Base-by-base conservation (phyloP, 1,140 invertebrate species). In the Pseudomyrmex concolor region DNA sequence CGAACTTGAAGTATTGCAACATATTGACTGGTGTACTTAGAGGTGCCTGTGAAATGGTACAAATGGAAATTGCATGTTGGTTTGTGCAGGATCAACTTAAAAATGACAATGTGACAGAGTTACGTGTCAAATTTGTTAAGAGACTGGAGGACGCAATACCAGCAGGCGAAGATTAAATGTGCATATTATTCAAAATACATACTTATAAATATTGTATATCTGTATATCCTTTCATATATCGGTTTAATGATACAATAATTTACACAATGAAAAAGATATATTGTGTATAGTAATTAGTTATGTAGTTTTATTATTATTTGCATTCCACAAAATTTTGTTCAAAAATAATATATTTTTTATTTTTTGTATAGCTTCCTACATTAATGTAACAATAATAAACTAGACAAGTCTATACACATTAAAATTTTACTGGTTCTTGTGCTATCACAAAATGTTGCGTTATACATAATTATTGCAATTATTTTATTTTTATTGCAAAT, bases 31-130 rank as follows among this genome's bases (percentile, higher is more conserved):
- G 99, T 17, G 97, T 98, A 25, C 96, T 99, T 67, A 95, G 98
- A 89, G 99, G 99, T 64, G 98, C 98, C 54, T 95, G 99, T 89
- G 99, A 99, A 96, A 99, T 99, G 98, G 98, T 99, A 81, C 96
- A 97, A 88, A 94, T 97, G 87, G 96, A 97, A 93, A 95, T 97
- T n/a, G 96, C 97, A 84, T 96, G 96, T 87, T 97, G 97, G 96
- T 97, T 97, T 94, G 95, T 97, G 2, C 96, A 99, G 95, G 99
- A 99, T 95, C 98, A 98, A 87, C 94, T 99, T 45, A 99, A 99
- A 95, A 99, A 99, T 80, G 99, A 99, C 94, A 96, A 96, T 91
- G 95, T 97, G 12, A 99, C 98, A 76, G 99, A 99, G 95, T 95
- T 99, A 57, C 95, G 98, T 92, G 96, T 99, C 1, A 99, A 99